Base-by-base conservation (phyloP, 2,888 invertebrate species). In the Allolobophora icterica region DNA sequence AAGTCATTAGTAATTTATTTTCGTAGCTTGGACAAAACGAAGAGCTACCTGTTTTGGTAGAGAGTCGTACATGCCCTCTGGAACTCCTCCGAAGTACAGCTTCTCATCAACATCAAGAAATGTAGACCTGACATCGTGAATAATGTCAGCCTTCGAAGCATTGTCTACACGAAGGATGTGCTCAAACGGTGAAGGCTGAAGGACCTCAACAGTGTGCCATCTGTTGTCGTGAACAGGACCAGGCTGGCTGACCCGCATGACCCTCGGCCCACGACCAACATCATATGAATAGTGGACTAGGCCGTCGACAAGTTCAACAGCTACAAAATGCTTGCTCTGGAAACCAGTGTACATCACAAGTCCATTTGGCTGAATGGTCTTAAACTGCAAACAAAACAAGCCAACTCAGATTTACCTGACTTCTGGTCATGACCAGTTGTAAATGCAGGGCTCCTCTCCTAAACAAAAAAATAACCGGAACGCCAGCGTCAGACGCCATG, bases 151-250 rank as follows among this genome's bases (percentile, higher is more conserved):
- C 8, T 93, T 94, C 15, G 94, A 93, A 84, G 93, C 93, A 91
- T 98, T 98, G 94, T 99, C 99, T 17, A 99, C 98, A 94, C 97
- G 97, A 84, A 99, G 96, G 0, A 98, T 97, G 95, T 98, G 98
- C 92, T 98, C 97, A 94, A 97, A 97, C 0, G 97, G 97, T 0
- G 97, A 97, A 0, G 98, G 98, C 91, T 98, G 96, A 71, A 97
- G 96, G 35, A 99, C 97, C 98, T 0, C 97, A 1, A 99, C 98
- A 0, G 98, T 97, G 95, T 99, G 99, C 99, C 99, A 99, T 94
- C 97, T 96, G 95, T 98, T 98, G 94, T 99, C 99, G 94, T 98
- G 99, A 94, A 99, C 96, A 91, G 97, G 94, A 94, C 38, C 92
- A 98, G 99, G 94, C 97, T 97, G 1, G 98, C 97, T 97, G 95